phyloP scores from a whole-genome alignment of 2,797 vertebrate species.

The Arnoldichthys spilopterus region DNA sequence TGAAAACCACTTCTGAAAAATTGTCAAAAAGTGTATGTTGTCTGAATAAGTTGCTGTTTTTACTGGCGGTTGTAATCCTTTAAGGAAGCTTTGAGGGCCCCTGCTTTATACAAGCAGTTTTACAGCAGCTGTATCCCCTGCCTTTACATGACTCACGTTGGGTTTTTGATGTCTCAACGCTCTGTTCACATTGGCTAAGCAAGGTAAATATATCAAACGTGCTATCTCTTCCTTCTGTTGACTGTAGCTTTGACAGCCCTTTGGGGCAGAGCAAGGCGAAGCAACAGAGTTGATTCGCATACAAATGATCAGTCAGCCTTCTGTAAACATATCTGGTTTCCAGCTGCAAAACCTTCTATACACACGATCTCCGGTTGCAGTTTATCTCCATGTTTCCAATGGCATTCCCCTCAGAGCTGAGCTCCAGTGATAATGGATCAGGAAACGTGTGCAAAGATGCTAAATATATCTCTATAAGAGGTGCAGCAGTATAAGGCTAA shows the following conservation, averaged over 20 bases:
- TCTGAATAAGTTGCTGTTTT: background rate
- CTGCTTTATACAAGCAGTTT: background rate
- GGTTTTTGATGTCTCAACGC: background rate
- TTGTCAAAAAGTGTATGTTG: background rate
- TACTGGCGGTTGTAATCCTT: background rate
- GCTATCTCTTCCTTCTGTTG: constrained; percentile 12
- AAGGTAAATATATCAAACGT: constrained; percentile 44
- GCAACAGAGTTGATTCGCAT: background rate
- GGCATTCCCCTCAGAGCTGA: background rate
- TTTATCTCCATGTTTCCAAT: background rate
- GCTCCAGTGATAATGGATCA: background rate
- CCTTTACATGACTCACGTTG: background rate
- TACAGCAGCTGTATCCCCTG: background rate
- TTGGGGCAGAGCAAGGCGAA: background rate
- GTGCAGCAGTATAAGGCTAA: background rate
- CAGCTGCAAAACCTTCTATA: constrained; percentile 14
- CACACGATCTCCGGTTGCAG: background rate
- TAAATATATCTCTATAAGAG: background rate
- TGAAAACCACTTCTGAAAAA: constrained; percentile 24
- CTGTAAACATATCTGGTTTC: background rate
- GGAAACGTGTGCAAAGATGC: background rate
- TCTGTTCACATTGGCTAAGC: constrained; percentile 4
- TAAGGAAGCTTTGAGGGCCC: background rate
- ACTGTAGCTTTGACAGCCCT: constrained; percentile 7
- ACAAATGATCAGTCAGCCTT: background rate